Conservation (phyloP, 2,797 vertebrate genomes). For the Schizothorax lantsangensis region DNA sequence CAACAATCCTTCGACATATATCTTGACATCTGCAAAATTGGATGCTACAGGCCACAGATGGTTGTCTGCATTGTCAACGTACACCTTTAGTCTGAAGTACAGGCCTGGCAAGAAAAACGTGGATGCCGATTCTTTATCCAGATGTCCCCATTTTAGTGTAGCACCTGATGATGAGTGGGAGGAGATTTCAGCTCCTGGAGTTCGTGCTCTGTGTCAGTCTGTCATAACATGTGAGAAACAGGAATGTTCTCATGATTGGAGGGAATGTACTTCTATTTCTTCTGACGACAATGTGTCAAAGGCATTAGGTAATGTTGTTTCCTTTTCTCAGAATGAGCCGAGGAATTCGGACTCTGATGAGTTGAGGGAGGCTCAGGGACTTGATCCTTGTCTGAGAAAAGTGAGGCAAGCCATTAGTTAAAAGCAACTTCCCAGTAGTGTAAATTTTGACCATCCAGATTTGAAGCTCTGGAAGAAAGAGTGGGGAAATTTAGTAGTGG, state of each 20-base stretch:
- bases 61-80: neutral
- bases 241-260: neutral
- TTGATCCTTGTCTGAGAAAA: neutral
- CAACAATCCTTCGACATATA: neutral
- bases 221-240: neutral
- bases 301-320: neutral
- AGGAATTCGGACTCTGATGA: neutral
- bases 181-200: neutral
- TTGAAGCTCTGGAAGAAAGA: neutral
- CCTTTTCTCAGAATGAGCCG: neutral
- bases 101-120: neutral
- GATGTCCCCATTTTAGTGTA: neutral
- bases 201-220: neutral
- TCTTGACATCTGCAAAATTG: neutral
- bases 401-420: neutral
- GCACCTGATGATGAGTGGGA: conserved; percentile 3
- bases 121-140: neutral
- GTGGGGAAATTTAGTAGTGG: neutral
- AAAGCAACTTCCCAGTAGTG: neutral
- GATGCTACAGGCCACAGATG: conserved; percentile 18
- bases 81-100: conserved; percentile 12
- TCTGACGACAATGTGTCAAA: neutral
- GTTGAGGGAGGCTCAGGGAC: neutral
- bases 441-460: neutral
- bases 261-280: neutral